These are phyloP conservation scores for Platalea minor DNA, from an alignment of 2,797 vertebrate genomes.

Conservation along the genomic window DNA sequence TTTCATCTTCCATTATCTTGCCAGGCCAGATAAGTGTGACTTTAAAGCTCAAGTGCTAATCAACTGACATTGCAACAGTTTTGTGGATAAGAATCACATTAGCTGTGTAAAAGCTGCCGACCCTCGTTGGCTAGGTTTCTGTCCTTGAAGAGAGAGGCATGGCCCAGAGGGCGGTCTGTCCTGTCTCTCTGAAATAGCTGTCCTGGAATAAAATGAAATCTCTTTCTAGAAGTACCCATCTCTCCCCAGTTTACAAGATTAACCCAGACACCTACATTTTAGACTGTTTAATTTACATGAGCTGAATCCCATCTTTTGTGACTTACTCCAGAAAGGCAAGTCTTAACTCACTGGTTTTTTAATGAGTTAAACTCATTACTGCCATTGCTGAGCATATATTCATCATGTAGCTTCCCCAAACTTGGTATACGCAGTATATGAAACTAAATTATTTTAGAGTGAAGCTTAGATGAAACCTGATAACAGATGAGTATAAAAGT, in stretches of 20 bases:
- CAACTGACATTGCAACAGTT: not conserved
- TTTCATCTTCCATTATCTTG: not conserved
- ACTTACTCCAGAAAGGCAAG: not conserved
- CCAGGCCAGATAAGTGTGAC: not conserved
- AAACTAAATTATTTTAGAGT: not conserved
- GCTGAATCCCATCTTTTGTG: not conserved
- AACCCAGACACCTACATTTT: not conserved
- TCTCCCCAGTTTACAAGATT: not conserved
- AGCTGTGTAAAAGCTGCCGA: not conserved
- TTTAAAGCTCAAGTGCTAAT: not conserved
- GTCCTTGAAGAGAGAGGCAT: not conserved
- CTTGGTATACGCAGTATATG: not conserved
- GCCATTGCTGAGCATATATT: not conserved
- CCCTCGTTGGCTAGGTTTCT: not conserved
- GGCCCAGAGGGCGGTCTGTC: rapidly evolving
- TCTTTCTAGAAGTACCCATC: not conserved
- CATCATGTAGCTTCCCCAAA: not conserved
- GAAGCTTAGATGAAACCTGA: not conserved
- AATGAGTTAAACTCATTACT: not conserved
- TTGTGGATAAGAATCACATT: not conserved
- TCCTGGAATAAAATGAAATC: not conserved
- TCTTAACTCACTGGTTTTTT: not conserved
- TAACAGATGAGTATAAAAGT: not conserved
- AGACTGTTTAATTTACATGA: not conserved
- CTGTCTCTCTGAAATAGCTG: not conserved